Evolutionary conservation across 2,113 vertebrate species (phyloP).

Genomic region (Thunnus thynnus): DNA sequence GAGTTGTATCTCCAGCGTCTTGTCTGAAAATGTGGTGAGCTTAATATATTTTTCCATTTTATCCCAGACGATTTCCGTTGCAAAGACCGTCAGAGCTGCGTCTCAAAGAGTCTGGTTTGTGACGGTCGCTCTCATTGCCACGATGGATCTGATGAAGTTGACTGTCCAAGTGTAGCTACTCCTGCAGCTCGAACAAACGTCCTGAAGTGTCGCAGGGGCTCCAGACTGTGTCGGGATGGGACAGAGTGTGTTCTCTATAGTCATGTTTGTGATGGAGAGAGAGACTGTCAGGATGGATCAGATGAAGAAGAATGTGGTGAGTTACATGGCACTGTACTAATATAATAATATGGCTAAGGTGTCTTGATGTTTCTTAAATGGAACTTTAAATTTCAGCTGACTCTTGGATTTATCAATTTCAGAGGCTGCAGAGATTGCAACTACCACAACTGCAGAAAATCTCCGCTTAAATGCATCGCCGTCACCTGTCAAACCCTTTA

Average conservation of each 20-base stretch:
- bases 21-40: constrained; percentile 3
- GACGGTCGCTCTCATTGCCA: constrained; percentile 88
- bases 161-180: constrained; percentile 70
- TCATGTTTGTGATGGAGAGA: constrained; percentile 87
- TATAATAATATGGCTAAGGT: too few species aligned
- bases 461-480: background rate
- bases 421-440: constrained; percentile 1
- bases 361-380: too few species aligned
- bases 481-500: background rate
- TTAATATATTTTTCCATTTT: too few species aligned
- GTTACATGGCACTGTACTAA: background rate
- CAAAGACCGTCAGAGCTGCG: constrained; percentile 73
- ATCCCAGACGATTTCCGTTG: constrained; percentile 8
- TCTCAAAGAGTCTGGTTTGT: constrained; percentile 79
- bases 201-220: constrained; percentile 71
- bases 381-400: too few species aligned
- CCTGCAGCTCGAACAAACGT: background rate
- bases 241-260: constrained; percentile 81
- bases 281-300: constrained; percentile 89
- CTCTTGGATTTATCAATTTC: background rate
- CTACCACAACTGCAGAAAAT: background rate
- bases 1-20: constrained; percentile 71
- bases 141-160: constrained; percentile 87
- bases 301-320: constrained; percentile 78
- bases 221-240: constrained; percentile 79